A percentile compares a stretch with the other conserved stretches of the same genome.
phyloP scores from a whole-genome alignment of 2,888 invertebrate genomes.

The Choreutis nemorana region DNA sequence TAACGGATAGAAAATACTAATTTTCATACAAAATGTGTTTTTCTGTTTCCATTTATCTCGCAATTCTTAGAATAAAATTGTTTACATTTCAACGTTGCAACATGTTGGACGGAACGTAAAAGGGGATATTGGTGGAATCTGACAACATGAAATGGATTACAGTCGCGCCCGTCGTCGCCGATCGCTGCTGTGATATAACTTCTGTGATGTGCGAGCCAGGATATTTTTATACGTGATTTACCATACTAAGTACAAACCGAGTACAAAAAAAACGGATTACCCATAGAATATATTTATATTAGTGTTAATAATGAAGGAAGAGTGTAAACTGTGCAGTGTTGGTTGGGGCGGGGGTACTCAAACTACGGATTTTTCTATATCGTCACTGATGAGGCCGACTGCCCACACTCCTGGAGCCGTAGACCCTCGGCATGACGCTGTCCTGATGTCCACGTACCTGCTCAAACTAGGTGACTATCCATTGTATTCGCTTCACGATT shows the following conservation, averaged over 20 bases:
- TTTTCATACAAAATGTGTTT: too few relatives aligned
- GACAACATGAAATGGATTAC: slow-evolving; percentile 22
- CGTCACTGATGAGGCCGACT: slow-evolving; percentile 53
- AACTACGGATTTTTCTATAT: slow-evolving; percentile 58
- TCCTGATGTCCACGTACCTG: slow-evolving; percentile 60
- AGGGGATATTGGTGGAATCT: too few relatives aligned
- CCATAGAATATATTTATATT: too few relatives aligned
- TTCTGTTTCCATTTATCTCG: too few relatives aligned
- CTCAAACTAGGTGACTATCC: slow-evolving; percentile 65
- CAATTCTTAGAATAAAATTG: too few relatives aligned
- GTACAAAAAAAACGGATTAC: slow-evolving; percentile 62
- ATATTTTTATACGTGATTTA: slow-evolving; percentile 67
- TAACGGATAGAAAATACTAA: too few relatives aligned
- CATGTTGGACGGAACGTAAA: too few relatives aligned
- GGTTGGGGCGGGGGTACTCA: slow-evolving; percentile 45
- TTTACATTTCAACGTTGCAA: too few relatives aligned
- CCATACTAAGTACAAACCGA: slow-evolving; percentile 65
- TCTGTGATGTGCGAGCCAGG: slow-evolving; percentile 60
- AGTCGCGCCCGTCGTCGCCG: slow-evolving; percentile 30
- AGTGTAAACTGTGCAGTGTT: slow-evolving; percentile 59
- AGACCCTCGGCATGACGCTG: slow-evolving; percentile 51
- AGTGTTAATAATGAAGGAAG: slow-evolving; percentile 65
- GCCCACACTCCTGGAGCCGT: slow-evolving; percentile 29
- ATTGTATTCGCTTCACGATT: slow-evolving; percentile 58
- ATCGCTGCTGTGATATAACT: slow-evolving; percentile 60